phyloP scores from a whole-genome alignment of 2,888 invertebrate genomes.

The Drosophila nr. perissopoda region DNA sequence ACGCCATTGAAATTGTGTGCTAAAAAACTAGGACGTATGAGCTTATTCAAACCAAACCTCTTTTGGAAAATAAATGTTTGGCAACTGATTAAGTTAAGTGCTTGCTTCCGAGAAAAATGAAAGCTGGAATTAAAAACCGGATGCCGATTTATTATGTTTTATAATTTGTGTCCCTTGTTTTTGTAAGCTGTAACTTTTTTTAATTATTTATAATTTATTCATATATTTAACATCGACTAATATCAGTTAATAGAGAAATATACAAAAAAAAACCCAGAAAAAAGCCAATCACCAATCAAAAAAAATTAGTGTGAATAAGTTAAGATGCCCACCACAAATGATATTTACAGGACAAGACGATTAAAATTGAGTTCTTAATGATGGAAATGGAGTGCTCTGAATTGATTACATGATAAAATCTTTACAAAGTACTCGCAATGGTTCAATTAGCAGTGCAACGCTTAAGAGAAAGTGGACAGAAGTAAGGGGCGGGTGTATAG shows the following conservation, averaged over 20 bases:
- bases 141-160: background rate
- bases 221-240: background rate
- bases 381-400: background rate
- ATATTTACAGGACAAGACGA: background rate
- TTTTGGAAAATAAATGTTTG: background rate
- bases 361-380: background rate
- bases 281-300: background rate
- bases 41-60: background rate
- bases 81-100: background rate
- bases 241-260: background rate
- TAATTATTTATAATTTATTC: background rate
- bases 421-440: background rate
- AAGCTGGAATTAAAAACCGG: background rate
- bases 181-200: too few relatives aligned
- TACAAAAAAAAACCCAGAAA: background rate
- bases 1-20: constrained; percentile 1
- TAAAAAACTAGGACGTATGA: background rate
- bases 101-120: background rate
- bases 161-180: background rate
- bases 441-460: background rate
- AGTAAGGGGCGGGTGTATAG: background rate
- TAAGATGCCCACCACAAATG: background rate
- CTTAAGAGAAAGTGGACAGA: background rate
- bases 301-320: background rate
- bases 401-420: background rate